Conservation (phyloP, 2,888 invertebrate species). For the Ennomos erosarius region DNA sequence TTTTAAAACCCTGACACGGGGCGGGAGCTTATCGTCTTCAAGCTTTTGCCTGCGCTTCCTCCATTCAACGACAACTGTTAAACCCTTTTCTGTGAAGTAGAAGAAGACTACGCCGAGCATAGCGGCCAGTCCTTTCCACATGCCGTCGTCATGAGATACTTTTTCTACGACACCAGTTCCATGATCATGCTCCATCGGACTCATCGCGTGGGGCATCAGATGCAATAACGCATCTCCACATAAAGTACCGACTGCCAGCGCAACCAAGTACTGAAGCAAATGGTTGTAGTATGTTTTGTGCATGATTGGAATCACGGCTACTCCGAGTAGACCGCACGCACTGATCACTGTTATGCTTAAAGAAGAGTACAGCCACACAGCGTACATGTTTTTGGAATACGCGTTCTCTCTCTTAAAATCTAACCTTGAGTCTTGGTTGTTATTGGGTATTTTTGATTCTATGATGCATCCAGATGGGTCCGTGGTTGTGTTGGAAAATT, state of each 20-base stretch:
- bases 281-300: slow-evolving; percentile 95
- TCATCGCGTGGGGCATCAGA: slow-evolving; percentile 94
- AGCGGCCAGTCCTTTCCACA: slow-evolving; percentile 94
- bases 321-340: slow-evolving; percentile 93
- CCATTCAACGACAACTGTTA: slow-evolving; percentile 93
- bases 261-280: slow-evolving; percentile 95
- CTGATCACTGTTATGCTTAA: slow-evolving; percentile 93
- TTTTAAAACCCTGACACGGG: slow-evolving; percentile 90
- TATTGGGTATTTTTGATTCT: slow-evolving; percentile 51
- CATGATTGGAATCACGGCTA: slow-evolving; percentile 96
- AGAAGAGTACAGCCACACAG: slow-evolving; percentile 94
- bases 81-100: slow-evolving; percentile 94
- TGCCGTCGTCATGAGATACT: slow-evolving; percentile 87
- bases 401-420: slow-evolving; percentile 51
- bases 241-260: slow-evolving; percentile 95
- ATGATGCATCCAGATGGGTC: slow-evolving; percentile 85
- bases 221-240: slow-evolving; percentile 97
- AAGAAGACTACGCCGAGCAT: slow-evolving; percentile 94
- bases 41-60: slow-evolving; percentile 89
- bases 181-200: slow-evolving; percentile 60
- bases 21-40: slow-evolving; percentile 87
- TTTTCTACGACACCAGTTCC: slow-evolving; percentile 42
- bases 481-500: slow-evolving; percentile 82
- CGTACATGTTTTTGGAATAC: slow-evolving; percentile 65
- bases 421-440: slow-evolving; percentile 6